Evolutionary conservation across 2,888 invertebrate species (phyloP), one percentile per base, ranked within the genome.

Genomic region (Globia sparganii): DNA sequence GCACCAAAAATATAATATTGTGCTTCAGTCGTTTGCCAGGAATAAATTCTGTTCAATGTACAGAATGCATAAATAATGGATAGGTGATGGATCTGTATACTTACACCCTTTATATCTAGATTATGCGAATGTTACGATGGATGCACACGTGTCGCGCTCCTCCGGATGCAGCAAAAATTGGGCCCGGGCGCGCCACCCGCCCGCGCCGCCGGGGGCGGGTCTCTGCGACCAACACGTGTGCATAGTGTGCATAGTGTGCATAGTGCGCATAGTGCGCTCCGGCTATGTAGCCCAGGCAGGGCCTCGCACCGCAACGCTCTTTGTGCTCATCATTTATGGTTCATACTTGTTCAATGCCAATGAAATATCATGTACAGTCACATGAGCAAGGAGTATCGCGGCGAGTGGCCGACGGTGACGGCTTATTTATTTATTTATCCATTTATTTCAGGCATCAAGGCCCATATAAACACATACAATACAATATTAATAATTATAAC

Each of bases 151-250:
- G 78, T 59, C 43, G 31, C 49, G 31, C 18, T 37, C 64, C 6
- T 46, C 58, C 13, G 46, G 56, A 40, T 43, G 68, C n/a, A 40
- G 62, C 13, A 61, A 31, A 59, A 31, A 59, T 18, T 59, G 59
- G 4, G 8, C 58, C 25, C 37, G 59, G 40, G 43, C 15, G 43
- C 58, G 53, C 31, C 49, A 49, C 28, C 21, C 21, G 31, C 6
- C 9, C 28, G n/a, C 61, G 4, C 9, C 28, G n/a, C 61, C 40
- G 18, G 28, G n/a, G 15, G 70, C 70, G 40, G 79, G 49, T 65
- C 40, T 18, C 69, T 11, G 64, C 25, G 31, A 40, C 53, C 65
- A 49, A 65, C 78, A 78, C 71, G 71, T 78, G 78, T 53, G 59
- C 34, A 28, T 11, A n/a, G n/a, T n/a, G n/a, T n/a, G n/a, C n/a